Percentiles rank a stretch among this genome's conserved stretches.
Conservation (phyloP, 2,888 invertebrate species). For the Bugulina stolonifera region DNA sequence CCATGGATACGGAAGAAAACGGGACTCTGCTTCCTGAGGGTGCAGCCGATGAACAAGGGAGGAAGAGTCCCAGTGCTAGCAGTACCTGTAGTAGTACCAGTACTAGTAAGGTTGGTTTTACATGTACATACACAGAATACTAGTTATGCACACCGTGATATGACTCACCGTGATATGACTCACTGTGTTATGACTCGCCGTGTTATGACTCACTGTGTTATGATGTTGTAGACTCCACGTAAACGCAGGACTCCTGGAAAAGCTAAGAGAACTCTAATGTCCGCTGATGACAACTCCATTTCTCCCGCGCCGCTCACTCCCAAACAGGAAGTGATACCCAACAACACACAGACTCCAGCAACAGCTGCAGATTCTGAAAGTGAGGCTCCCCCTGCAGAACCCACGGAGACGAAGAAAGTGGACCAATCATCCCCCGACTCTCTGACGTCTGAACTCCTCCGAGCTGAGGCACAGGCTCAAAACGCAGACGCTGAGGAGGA, state of each 20-base stretch:
- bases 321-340: neutral
- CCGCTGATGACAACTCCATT: neutral
- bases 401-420: neutral
- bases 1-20: neutral
- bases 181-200: neutral
- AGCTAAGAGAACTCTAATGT: neutral
- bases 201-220: neutral
- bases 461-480: neutral
- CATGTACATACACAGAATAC: too few species aligned
- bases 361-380: neutral
- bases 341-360: neutral
- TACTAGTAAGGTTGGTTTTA: neutral
- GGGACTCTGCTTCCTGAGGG: neutral
- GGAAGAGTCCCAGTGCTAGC: conserved; percentile 11
- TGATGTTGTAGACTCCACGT: neutral
- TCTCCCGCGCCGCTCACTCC: neutral
- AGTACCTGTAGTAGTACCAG: conserved; percentile 13
- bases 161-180: neutral
- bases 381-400: neutral
- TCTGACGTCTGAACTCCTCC: neutral
- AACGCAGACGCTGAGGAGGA: conserved; percentile 3
- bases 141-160: too few species aligned
- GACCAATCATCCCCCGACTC: conserved; percentile 3
- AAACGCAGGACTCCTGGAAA: conserved; percentile 16
- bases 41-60: neutral